phyloP scores from a whole-genome alignment of 2,888 invertebrate genomes.

The Macrosoma leucophasiata region DNA sequence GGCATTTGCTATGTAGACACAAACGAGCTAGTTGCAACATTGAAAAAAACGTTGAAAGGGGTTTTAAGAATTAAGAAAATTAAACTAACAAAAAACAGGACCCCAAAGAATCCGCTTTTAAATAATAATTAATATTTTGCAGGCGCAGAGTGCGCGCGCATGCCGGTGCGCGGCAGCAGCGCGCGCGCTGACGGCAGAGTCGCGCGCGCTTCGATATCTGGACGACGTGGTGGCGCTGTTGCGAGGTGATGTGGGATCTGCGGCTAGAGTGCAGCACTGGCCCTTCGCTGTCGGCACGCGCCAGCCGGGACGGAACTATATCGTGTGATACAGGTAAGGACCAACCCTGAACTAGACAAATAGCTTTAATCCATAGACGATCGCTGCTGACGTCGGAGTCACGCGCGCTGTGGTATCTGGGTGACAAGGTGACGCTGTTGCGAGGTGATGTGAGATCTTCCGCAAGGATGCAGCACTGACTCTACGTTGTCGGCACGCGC shows the following conservation, averaged over 20 bases:
- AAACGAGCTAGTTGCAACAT: no score
- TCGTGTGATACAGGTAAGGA: conserved; percentile 44
- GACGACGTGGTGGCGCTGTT: conserved; percentile 74
- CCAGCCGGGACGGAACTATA: conserved; percentile 52
- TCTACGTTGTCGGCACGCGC: no score
- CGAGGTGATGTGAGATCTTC: conserved; percentile 68
- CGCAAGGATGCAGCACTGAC: no score
- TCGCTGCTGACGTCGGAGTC: neutral
- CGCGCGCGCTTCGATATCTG: conserved; percentile 67
- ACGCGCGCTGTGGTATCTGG: conserved; percentile 50
- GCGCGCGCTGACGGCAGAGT: conserved; percentile 58
- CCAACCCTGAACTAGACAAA: neutral
- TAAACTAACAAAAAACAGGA: no score
- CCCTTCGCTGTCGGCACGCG: conserved; percentile 58
- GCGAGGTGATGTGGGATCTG: conserved; percentile 61
- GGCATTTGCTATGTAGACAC: no score
- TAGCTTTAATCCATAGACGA: no score
- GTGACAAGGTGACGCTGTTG: conserved; percentile 73
- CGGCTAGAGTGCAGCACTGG: conserved; percentile 48
- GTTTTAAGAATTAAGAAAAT: no score
- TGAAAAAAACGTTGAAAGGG: no score
- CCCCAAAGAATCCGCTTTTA: no score
- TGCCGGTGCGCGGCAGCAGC: conserved; percentile 61
- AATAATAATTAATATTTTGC: no score
- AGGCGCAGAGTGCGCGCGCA: conserved; percentile 57